Percentiles rank a stretch among this genome's conserved stretches.
Conservation (phyloP, 1,140 invertebrate species). For the Monomorium pharaonis region DNA sequence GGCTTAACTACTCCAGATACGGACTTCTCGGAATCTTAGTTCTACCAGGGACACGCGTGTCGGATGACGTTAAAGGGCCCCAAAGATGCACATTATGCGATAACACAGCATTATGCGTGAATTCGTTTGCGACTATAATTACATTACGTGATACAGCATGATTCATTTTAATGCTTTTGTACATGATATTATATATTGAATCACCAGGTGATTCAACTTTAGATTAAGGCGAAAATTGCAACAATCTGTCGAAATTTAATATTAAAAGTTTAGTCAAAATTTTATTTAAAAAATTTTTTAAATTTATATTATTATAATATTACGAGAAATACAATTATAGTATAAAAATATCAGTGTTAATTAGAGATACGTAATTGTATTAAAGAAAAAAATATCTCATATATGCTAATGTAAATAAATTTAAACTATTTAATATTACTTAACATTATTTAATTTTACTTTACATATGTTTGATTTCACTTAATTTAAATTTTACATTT, state of each 20-base stretch:
- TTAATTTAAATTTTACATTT: background rate
- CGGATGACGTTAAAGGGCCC: slow-evolving; percentile 23
- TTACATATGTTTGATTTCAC: too few relatives aligned
- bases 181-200: background rate
- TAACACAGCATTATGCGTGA: background rate
- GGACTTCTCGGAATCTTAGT: slow-evolving; percentile 68
- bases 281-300: too few relatives aligned
- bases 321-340: background rate
- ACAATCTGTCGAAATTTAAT: background rate
- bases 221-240: background rate
- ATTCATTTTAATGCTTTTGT: slow-evolving; percentile 19
- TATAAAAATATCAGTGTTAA: background rate
- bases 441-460: background rate
- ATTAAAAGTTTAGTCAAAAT: too few relatives aligned
- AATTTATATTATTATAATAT: too few relatives aligned
- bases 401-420: background rate
- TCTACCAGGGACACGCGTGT: slow-evolving; percentile 5
- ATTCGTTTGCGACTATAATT: background rate
- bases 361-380: background rate
- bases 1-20: slow-evolving; percentile 66
- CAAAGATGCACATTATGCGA: slow-evolving; percentile 30
- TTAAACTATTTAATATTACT: background rate
- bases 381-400: background rate
- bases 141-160: background rate
- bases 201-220: slow-evolving; percentile 31